These are phyloP conservation scores for Leptinotarsa undecemlineata DNA, from an alignment of 1,140 invertebrate genomes.

Conservation along the genomic window DNA sequence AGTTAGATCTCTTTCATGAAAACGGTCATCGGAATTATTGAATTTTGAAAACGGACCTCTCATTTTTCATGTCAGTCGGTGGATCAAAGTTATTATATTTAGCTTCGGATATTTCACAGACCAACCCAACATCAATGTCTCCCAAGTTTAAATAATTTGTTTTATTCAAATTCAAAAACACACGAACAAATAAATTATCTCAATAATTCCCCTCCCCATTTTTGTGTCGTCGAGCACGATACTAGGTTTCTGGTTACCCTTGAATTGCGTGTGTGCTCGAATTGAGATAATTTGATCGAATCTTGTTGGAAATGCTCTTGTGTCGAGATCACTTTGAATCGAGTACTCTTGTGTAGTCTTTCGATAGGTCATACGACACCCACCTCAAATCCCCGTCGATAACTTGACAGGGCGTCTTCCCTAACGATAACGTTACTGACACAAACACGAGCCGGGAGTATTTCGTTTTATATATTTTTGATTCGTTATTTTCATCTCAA, in stretches of 20 bases:
- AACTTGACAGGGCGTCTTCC: neutral
- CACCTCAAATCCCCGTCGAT: neutral
- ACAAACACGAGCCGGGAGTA: neutral
- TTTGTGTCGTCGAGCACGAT: neutral
- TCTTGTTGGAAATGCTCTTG: neutral
- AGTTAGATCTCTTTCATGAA: no score
- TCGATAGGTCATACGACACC: neutral
- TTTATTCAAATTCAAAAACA: neutral
- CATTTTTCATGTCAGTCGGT: no score
- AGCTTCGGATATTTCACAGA: no score
- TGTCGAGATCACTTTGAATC: neutral
- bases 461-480: no score
- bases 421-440: neutral
- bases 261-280: neutral
- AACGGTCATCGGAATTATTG: no score
- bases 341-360: neutral
- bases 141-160: no score
- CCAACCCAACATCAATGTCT: no score
- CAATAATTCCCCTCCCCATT: neutral
- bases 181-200: neutral
- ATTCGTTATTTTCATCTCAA: no score
- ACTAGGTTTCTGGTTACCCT: neutral
- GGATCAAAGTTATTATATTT: no score
- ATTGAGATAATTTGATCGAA: conserved; percentile 4
- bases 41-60: no score